Conservation (phyloP, 2,113 vertebrate genomes). For the Elgaria multicarinata region DNA sequence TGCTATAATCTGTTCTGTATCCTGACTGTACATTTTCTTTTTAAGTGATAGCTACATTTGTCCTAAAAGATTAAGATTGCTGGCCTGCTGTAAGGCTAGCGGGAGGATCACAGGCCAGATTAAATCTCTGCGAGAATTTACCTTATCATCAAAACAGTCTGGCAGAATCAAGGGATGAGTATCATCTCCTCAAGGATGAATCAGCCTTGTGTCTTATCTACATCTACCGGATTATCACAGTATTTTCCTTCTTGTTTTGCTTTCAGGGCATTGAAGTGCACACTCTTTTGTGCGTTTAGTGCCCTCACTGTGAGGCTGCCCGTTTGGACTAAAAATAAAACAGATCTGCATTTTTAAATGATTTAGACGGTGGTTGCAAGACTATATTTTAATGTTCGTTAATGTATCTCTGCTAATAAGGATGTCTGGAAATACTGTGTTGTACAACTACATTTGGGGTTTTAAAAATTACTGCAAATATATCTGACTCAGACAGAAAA, state of each 20-base stretch:
- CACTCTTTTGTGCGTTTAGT: conserved; percentile 23
- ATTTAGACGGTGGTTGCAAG: conserved; percentile 20
- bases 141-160: conserved; percentile 43
- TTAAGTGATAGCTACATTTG: not conserved
- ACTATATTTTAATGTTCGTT: conserved; percentile 12
- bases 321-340: conserved; percentile 33
- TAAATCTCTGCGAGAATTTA: conserved; percentile 16
- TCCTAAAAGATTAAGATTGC: conserved; percentile 21
- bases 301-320: conserved; percentile 9
- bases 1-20: not conserved
- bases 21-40: conserved; percentile 14
- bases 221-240: conserved; percentile 34
- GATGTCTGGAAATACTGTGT: not conserved
- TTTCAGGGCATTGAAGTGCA: conserved; percentile 31
- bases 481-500: not conserved
- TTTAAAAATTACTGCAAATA: not conserved
- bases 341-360: rapidly evolving
- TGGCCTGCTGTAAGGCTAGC: not conserved
- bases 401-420: not conserved
- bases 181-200: conserved; percentile 27
- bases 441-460: not conserved
- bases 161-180: conserved; percentile 39
- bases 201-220: conserved; percentile 24
- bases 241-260: conserved; percentile 34
- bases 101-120: conserved; percentile 34